Percentiles rank a stretch among this genome's conserved stretches.
Evolutionary conservation across 2,113 vertebrate genomes (phyloP).

Genomic region (Myrmecobius fasciatus): DNA sequence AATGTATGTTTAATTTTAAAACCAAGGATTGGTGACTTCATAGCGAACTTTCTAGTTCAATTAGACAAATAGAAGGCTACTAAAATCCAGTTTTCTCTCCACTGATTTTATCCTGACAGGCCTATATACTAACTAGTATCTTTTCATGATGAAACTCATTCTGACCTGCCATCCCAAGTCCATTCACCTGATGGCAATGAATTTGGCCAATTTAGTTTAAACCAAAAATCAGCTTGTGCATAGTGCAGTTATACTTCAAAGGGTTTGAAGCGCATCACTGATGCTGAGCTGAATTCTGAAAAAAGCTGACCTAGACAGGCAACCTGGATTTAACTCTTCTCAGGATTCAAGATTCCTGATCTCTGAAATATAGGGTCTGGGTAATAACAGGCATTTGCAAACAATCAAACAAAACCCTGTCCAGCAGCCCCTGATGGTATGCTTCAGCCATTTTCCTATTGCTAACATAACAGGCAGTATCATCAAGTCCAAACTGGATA

Average conservation of each 20-base stretch:
- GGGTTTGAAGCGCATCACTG: slow-evolving; percentile 70
- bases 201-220: slow-evolving; percentile 86
- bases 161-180: slow-evolving; percentile 69
- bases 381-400: background rate
- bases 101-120: slow-evolving; percentile 70
- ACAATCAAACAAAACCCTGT: slow-evolving; percentile 4
- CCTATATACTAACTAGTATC: slow-evolving; percentile 29
- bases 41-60: slow-evolving; percentile 40
- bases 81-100: background rate
- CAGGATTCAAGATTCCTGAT: background rate
- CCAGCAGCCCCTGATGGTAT: background rate
- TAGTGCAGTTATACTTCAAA: slow-evolving; percentile 80
- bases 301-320: slow-evolving; percentile 68
- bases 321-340: background rate
- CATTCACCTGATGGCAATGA: slow-evolving; percentile 84
- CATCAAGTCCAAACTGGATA: background rate
- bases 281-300: slow-evolving; percentile 74
- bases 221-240: slow-evolving; percentile 67
- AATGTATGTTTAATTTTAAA: background rate
- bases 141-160: slow-evolving; percentile 55
- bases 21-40: background rate
- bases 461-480: background rate
- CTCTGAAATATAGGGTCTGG: slow-evolving; percentile 16
- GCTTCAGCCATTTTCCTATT: background rate
- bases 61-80: slow-evolving; percentile 27